Conservation (phyloP, 2,797 vertebrate species). For the Lepus townsendii region DNA sequence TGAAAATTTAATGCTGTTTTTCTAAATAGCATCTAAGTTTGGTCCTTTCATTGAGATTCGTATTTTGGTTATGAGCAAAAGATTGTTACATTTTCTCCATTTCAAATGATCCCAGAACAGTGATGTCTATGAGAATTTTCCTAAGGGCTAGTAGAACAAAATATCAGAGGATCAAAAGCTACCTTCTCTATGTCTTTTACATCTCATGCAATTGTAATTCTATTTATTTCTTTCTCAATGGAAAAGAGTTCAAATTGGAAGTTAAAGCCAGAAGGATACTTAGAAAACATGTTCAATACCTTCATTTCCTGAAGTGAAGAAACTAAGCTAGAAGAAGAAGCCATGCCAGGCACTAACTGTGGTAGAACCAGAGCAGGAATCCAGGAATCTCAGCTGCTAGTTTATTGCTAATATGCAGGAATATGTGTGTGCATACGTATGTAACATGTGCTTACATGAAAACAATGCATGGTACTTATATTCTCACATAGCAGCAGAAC, state of each 20-base stretch:
- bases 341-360: background rate
- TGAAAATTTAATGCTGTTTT: slow-evolving; percentile 53
- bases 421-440: background rate
- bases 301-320: slow-evolving; percentile 55
- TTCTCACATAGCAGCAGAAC: background rate
- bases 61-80: slow-evolving; percentile 59
- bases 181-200: slow-evolving; percentile 48
- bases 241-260: slow-evolving; percentile 32
- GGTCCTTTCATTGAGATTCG: slow-evolving; percentile 57
- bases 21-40: slow-evolving; percentile 13
- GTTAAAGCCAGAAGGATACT: slow-evolving; percentile 39
- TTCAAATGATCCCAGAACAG: slow-evolving; percentile 33
- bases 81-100: slow-evolving; percentile 51
- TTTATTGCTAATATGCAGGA: background rate
- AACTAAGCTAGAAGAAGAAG: background rate
- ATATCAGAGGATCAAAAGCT: slow-evolving; percentile 68
- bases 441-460: background rate
- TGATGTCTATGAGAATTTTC: slow-evolving; percentile 59
- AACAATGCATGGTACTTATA: background rate
- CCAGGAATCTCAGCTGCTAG: background rate
- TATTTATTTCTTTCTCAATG: background rate
- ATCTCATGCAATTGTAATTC: slow-evolving; percentile 36
- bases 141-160: slow-evolving; percentile 49
- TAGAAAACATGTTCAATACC: slow-evolving; percentile 46
- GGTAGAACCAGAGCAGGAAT: background rate